Evolutionary conservation across 2,797 vertebrate genomes (phyloP).

Genomic region (Chloroceryle amazona): DNA sequence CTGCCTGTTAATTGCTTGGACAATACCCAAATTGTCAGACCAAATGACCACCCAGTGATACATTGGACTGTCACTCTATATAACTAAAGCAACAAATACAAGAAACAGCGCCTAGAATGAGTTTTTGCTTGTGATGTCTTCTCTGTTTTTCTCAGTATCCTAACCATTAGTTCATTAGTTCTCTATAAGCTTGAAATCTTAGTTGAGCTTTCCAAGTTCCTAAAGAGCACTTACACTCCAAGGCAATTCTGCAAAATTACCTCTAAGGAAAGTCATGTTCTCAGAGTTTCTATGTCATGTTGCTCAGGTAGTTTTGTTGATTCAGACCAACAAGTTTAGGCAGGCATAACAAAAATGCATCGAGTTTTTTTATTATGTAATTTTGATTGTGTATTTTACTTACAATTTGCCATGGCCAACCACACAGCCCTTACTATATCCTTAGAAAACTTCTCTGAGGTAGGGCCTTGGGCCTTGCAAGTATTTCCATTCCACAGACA

Average conservation of each 20-base stretch:
- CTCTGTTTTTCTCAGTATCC: neutral
- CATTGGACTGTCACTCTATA: constrained; percentile 60
- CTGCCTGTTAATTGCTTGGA: constrained; percentile 58
- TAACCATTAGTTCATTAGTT: neutral
- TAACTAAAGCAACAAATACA: constrained; percentile 63
- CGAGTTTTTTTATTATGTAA: neutral
- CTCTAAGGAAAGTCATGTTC: neutral
- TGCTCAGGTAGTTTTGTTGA: neutral
- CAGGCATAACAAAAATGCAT: neutral
- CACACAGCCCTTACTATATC: neutral
- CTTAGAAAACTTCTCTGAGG: neutral
- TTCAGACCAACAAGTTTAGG: neutral
- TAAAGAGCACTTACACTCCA: neutral
- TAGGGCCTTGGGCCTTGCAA: neutral
- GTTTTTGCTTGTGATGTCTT: neutral
- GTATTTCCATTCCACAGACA: neutral
- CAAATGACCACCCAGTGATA: constrained; percentile 55
- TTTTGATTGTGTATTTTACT: neutral
- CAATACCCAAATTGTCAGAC: constrained; percentile 53
- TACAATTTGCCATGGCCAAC: neutral
- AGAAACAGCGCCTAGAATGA: constrained; percentile 6
- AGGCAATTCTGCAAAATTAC: neutral
- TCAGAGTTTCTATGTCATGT: neutral
- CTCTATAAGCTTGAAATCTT: neutral
- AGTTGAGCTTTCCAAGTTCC: neutral